These are phyloP conservation scores for Enteromius mattozi DNA, from an alignment of 2,797 vertebrate genomes.

Conservation along the genomic window DNA sequence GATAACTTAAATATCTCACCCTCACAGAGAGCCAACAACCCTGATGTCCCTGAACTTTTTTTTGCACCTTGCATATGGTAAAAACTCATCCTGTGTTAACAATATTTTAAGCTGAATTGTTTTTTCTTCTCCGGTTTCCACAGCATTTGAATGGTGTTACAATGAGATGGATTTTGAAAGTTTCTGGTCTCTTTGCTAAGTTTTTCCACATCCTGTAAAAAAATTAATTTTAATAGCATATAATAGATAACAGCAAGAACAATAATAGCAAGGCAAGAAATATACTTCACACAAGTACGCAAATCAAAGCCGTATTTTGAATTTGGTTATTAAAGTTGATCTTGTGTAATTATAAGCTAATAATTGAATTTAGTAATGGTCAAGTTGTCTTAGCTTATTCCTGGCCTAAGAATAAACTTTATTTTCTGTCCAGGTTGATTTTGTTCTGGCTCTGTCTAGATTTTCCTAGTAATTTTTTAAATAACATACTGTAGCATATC, in stretches of 20 bases:
- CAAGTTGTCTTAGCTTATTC: neutral
- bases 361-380: neutral
- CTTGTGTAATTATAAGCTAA: neutral
- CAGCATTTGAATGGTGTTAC: neutral
- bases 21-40: slow-evolving; percentile 3
- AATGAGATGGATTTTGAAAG: neutral
- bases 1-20: slow-evolving; percentile 6
- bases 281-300: neutral
- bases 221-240: neutral
- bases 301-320: neutral
- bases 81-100: neutral
- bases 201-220: neutral
- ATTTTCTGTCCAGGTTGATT: neutral
- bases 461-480: neutral
- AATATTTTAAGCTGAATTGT: neutral
- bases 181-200: neutral
- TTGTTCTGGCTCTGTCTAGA: neutral
- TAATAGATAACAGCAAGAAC: neutral
- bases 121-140: neutral
- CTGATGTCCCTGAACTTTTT: neutral
- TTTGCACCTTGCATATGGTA: neutral
- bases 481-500: too few species aligned
- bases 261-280: neutral
- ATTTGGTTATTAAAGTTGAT: neutral
- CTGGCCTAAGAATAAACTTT: neutral